These are phyloP conservation scores for Cettia cetti DNA, from an alignment of 2,113 vertebrate genomes.

Conservation along the genomic window DNA sequence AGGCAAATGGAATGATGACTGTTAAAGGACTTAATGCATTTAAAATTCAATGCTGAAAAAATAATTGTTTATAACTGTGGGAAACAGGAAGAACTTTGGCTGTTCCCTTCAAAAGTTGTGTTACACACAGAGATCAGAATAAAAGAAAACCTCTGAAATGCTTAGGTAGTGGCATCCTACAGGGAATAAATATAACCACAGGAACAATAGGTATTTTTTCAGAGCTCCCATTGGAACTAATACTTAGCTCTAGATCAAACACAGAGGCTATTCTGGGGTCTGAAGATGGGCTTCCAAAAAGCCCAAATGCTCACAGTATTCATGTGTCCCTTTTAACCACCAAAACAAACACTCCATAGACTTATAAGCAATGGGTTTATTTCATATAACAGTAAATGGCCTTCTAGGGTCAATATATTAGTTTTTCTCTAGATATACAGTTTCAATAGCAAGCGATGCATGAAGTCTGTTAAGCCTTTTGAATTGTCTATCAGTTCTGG, in stretches of 20 bases:
- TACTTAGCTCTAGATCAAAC: conserved; percentile 9
- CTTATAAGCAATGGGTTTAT: background rate
- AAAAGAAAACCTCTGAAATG: background rate
- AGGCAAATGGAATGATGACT: background rate
- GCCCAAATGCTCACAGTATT: background rate
- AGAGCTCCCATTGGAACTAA: background rate
- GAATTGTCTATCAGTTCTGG: conserved; percentile 69
- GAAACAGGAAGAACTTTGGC: background rate
- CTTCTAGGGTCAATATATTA: conserved; percentile 62
- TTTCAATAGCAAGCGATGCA: conserved; percentile 59
- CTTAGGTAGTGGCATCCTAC: background rate
- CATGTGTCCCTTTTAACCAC: background rate
- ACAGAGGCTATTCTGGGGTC: background rate
- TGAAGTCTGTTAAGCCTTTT: conserved; percentile 57
- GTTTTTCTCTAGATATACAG: conserved; percentile 42
- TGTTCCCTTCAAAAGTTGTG: background rate
- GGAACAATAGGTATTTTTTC: background rate
- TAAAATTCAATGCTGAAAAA: background rate
- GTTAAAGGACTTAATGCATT: background rate
- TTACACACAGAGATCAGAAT: background rate
- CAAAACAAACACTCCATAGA: conserved; percentile 2
- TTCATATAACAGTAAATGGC: conserved; percentile 32
- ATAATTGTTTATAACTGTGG: background rate
- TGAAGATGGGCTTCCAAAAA: background rate
- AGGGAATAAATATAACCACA: background rate